These are phyloP conservation scores for Pollicipes pollicipes DNA, from an alignment of 1,140 invertebrate genomes.

Conservation along the genomic window DNA sequence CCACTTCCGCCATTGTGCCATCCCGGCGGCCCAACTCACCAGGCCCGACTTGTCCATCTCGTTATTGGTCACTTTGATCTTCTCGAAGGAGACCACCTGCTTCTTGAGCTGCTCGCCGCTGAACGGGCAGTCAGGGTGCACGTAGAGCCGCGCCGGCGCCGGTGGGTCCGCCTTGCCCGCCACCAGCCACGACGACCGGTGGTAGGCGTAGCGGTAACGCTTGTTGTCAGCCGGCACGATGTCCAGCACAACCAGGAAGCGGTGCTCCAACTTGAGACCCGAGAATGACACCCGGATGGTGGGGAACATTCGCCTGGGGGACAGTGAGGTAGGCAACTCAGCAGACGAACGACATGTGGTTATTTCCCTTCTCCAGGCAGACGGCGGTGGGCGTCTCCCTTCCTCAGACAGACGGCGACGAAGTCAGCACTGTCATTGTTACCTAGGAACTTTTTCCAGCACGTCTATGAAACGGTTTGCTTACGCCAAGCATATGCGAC, in stretches of 20 bases:
- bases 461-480: too few relatives aligned
- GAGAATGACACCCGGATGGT: slow-evolving; percentile 41
- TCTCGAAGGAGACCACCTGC: slow-evolving; percentile 52
- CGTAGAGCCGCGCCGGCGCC: slow-evolving; percentile 76
- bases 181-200: slow-evolving; percentile 45
- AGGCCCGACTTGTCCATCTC: slow-evolving; percentile 47
- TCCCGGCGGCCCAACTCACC: too few relatives aligned
- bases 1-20: too few relatives aligned
- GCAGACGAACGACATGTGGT: background rate
- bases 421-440: background rate
- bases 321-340: slow-evolving; percentile 5
- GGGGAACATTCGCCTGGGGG: slow-evolving; percentile 46
- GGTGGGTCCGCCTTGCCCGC: slow-evolving; percentile 67
- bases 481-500: too few relatives aligned
- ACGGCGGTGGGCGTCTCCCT: background rate
- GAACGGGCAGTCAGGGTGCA: slow-evolving; percentile 94
- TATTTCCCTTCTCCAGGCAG: background rate
- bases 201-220: slow-evolving; percentile 49
- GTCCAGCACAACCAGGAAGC: slow-evolving; percentile 42
- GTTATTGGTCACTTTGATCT: slow-evolving; percentile 53
- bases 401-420: background rate
- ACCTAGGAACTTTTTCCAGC: too few relatives aligned
- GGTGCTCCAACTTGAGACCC: slow-evolving; percentile 30
- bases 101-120: slow-evolving; percentile 64
- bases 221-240: slow-evolving; percentile 46